These are phyloP conservation scores for Heliconius melpomene DNA, from an alignment of 1,140 invertebrate species.

Conservation along the genomic window DNA sequence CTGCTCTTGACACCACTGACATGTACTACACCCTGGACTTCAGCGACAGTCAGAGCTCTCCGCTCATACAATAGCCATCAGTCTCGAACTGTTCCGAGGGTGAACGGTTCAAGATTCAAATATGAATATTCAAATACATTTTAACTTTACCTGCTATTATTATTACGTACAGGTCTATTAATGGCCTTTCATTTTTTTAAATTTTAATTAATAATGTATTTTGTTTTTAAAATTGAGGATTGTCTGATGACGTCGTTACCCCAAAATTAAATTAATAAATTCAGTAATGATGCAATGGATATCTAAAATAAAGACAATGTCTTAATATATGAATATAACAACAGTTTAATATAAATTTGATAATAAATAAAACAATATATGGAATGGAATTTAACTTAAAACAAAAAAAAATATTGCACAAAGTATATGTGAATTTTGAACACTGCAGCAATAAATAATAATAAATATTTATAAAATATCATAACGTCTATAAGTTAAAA, in stretches of 20 bases:
- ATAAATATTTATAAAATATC: too few relatives aligned
- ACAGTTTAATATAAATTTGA: too few relatives aligned
- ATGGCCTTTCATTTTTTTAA: not conserved
- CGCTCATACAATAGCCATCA: constrained; percentile 85
- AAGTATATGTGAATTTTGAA: too few relatives aligned
- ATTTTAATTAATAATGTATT: not conserved
- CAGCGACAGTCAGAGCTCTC: constrained; percentile 86
- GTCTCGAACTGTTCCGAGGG: constrained; percentile 70
- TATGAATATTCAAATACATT: constrained; percentile 46
- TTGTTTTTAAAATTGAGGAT: not conserved
- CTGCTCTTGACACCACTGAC: constrained; percentile 83
- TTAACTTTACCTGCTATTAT: not conserved
- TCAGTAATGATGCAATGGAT: too few relatives aligned
- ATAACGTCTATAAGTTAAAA: too few relatives aligned
- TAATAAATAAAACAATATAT: too few relatives aligned
- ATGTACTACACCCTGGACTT: constrained; percentile 88
- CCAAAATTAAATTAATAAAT: too few relatives aligned
- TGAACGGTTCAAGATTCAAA: constrained; percentile 73
- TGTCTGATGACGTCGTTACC: not conserved
- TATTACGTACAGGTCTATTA: not conserved
- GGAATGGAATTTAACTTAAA: too few relatives aligned
- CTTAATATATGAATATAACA: too few relatives aligned
- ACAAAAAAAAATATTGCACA: too few relatives aligned
- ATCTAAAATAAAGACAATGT: too few relatives aligned
- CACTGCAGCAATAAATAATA: too few relatives aligned